phyloP scores from a whole-genome alignment of 1,140 invertebrate species.

The Meloidogyne hapla region DNA sequence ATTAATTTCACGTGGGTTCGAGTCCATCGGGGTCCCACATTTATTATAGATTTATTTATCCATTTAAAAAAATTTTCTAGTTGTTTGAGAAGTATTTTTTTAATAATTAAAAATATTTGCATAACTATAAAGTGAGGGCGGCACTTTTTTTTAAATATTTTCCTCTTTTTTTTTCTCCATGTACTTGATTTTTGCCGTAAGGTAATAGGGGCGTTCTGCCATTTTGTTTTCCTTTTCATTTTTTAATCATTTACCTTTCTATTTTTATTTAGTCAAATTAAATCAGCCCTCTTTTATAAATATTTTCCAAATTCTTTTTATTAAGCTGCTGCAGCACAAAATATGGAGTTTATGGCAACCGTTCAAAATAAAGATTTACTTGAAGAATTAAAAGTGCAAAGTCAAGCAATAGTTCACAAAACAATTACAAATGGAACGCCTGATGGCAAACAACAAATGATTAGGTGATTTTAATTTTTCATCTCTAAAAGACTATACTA shows the following conservation, averaged over 20 bases:
- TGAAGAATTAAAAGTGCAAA: conserved; percentile 28
- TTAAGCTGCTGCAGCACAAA: conserved; percentile 19
- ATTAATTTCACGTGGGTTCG: no score
- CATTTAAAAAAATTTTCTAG: not conserved
- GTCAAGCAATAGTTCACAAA: conserved; percentile 29
- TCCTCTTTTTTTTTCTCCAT: no score
- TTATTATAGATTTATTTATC: not conserved
- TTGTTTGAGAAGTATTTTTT: not conserved
- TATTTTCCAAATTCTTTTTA: no score
- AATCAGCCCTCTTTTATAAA: no score
- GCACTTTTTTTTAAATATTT: no score
- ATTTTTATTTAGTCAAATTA: not conserved
- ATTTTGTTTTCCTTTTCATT: not conserved
- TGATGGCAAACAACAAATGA: conserved; percentile 23
- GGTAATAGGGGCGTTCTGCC: no score
- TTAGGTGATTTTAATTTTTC: not conserved
- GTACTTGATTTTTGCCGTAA: no score
- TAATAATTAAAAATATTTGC: not conserved
- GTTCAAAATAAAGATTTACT: conserved; percentile 21
- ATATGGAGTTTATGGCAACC: conserved; percentile 24
- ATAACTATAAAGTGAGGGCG: no score
- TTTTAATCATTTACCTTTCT: not conserved
- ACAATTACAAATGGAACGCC: conserved; percentile 24
- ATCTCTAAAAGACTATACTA: not conserved
- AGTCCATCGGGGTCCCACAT: not conserved